These are phyloP conservation scores for Leptestheria dahalacensis DNA, from an alignment of 1,140 invertebrate species.

Conservation along the genomic window DNA sequence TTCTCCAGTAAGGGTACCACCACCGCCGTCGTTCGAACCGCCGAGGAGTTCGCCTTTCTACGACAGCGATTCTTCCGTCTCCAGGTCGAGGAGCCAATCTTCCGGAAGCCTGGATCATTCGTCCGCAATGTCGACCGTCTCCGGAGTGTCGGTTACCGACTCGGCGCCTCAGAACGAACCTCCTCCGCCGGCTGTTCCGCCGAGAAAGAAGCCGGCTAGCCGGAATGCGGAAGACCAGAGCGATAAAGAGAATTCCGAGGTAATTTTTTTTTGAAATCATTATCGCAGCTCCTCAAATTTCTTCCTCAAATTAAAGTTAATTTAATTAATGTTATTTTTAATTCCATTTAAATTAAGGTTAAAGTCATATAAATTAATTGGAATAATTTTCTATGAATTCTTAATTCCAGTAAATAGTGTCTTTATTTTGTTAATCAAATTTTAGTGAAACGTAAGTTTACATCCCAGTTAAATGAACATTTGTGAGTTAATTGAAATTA, in stretches of 20 bases:
- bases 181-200: background rate
- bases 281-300: too few species aligned
- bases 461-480: too few species aligned
- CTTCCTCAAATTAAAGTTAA: too few species aligned
- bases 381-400: too few species aligned
- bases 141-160: background rate
- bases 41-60: background rate
- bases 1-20: constrained; percentile 7
- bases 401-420: too few species aligned
- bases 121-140: background rate
- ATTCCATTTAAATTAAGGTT: too few species aligned
- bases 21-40: background rate
- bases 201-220: background rate
- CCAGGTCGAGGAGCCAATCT: background rate
- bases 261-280: too few species aligned
- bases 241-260: constrained; percentile 10
- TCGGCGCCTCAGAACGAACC: background rate
- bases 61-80: constrained; percentile 26
- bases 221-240: background rate
- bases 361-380: too few species aligned
- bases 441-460: too few species aligned
- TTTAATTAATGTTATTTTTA: too few species aligned
- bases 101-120: constrained; percentile 15
- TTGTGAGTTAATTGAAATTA: too few species aligned
- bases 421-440: too few species aligned